Conservation (phyloP, 2,888 invertebrate genomes). For the Galeopsomyia nigrocyanea region DNA sequence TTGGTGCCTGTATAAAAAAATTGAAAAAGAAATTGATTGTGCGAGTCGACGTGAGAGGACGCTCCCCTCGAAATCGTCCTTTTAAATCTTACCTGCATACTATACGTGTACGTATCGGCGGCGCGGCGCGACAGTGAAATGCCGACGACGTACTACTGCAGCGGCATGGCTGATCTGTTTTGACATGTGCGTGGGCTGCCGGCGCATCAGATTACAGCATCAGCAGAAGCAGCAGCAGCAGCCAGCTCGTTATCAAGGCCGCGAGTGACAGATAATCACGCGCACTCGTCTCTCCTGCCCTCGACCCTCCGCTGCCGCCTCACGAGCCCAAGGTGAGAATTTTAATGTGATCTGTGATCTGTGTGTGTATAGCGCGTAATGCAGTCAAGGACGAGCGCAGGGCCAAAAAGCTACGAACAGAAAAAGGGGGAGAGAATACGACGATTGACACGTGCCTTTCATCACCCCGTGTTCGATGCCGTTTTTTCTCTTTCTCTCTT, state of each 20-base stretch:
- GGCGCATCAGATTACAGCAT: slow-evolving; percentile 62
- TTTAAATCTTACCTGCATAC: not conserved
- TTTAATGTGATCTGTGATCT: not conserved
- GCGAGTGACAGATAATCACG: slow-evolving; percentile 46
- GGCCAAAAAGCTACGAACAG: not conserved
- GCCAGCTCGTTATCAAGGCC: slow-evolving; percentile 23
- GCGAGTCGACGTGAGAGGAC: slow-evolving; percentile 19
- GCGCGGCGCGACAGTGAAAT: not conserved
- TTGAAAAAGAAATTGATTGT: not conserved
- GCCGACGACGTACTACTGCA: slow-evolving; percentile 43
- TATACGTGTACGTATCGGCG: not conserved
- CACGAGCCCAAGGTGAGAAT: slow-evolving; percentile 23
- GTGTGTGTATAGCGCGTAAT: slow-evolving; percentile 8
- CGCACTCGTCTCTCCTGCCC: not conserved
- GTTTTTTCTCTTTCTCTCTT: not conserved
- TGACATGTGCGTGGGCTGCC: slow-evolving; percentile 65
- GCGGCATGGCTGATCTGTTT: slow-evolving; percentile 60
- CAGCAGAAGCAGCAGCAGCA: too few relatives aligned
- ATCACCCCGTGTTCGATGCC: not conserved
- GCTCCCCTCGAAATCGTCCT: slow-evolving; percentile 1
- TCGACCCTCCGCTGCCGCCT: not conserved
- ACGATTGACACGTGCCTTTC: not conserved
- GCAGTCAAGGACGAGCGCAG: slow-evolving; percentile 28
- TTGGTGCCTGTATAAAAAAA: too few relatives aligned
- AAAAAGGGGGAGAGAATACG: not conserved